Percentiles rank a stretch among this genome's conserved stretches.
Evolutionary conservation across 2,113 vertebrate genomes (phyloP).

Genomic region (Cryptotis parvus): DNA sequence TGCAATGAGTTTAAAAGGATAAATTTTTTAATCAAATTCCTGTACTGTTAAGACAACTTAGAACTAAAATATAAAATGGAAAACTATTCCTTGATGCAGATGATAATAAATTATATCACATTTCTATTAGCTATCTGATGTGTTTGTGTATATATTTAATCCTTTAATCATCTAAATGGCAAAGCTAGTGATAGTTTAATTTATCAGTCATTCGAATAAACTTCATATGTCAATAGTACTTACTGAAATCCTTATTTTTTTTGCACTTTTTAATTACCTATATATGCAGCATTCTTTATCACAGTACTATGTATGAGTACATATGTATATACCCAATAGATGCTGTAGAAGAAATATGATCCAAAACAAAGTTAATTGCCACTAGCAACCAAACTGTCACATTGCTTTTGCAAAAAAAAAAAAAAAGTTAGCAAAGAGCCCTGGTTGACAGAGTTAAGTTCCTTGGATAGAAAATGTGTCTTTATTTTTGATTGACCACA

Average conservation of each 20-base stretch:
- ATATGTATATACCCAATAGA: neutral
- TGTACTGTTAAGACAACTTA: slow-evolving; percentile 28
- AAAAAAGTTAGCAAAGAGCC: slow-evolving; percentile 80
- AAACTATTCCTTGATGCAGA: neutral
- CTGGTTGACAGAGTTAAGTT: slow-evolving; percentile 89
- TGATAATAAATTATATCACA: neutral
- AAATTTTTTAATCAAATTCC: neutral
- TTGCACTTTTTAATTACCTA: neutral
- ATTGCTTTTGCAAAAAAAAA: slow-evolving; percentile 62
- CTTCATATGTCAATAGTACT: neutral
- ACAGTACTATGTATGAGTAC: neutral
- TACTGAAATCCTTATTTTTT: neutral
- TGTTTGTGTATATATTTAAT: neutral
- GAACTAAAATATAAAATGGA: slow-evolving; percentile 41
- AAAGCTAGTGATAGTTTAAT: neutral
- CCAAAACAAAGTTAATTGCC: slow-evolving; percentile 50
- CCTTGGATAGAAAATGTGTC: slow-evolving; percentile 71
- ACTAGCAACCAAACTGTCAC: slow-evolving; percentile 25
- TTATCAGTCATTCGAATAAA: neutral
- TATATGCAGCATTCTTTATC: neutral
- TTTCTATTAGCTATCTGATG: neutral
- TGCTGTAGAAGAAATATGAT: neutral
- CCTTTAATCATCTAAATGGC: neutral
- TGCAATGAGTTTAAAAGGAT: neutral
- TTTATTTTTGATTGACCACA: slow-evolving; percentile 49